Conservation (phyloP, 2,797 vertebrate species). For the Amblyraja radiata region DNA sequence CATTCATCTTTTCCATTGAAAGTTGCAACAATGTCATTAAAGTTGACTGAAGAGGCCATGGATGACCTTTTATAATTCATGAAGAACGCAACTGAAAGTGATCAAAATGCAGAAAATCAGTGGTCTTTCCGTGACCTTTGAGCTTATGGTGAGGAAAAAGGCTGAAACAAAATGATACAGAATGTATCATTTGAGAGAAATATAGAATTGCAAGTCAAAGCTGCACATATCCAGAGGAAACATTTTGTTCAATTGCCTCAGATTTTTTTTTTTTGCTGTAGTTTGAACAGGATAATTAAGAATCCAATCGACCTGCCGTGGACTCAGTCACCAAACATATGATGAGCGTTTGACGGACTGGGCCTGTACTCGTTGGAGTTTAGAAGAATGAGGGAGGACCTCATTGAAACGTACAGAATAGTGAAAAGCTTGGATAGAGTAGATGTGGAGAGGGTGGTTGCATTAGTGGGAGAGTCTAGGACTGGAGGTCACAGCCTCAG, state of each 20-base stretch:
- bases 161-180: background rate
- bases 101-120: background rate
- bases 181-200: background rate
- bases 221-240: too few relatives aligned
- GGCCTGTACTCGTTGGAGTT: too few relatives aligned
- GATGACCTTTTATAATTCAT: background rate
- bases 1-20: background rate
- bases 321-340: too few relatives aligned
- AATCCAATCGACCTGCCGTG: background rate
- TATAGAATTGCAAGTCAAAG: background rate
- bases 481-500: too few relatives aligned
- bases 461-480: too few relatives aligned
- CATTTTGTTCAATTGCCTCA: background rate
- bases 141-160: background rate
- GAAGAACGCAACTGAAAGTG: background rate
- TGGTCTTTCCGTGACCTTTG: background rate
- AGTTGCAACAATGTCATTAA: background rate
- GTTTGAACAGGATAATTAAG: background rate
- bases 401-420: too few relatives aligned
- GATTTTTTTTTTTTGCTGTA: background rate
- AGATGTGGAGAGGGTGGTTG: too few relatives aligned
- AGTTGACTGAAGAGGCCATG: background rate
- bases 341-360: too few relatives aligned
- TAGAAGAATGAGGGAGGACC: too few relatives aligned
- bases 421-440: too few relatives aligned